Evolutionary conservation across 2,797 vertebrate species (phyloP), one percentile per base, ranked within the genome.

Genomic region (Rhadinocentrus ornatus): DNA sequence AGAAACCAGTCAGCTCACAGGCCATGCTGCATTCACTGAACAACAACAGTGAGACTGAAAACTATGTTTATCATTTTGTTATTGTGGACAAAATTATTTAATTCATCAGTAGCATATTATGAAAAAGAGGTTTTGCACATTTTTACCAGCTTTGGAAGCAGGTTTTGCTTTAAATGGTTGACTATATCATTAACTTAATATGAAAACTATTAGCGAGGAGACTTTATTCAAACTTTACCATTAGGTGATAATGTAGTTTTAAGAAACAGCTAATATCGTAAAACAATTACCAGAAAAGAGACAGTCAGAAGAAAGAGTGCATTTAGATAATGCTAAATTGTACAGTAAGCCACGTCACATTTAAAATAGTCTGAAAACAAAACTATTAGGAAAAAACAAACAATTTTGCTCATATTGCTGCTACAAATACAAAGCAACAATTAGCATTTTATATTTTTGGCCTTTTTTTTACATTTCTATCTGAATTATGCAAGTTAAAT

Each of bases 1-100:
- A 90, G 86, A 86, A 92, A 86, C 83, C 77, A 82, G 88, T 84
- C 82, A 62, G 80, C 90, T 89, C 84, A 71, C 87, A 80, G 85
- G 86, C 89, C 61, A 66, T 57, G 67, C 85, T 80, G 83, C 83
- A 87, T 84, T 87, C 80, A 84, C 66, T 48, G 6, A 31, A 39
- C 71, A 86, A 86, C 87, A 85, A 86, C 71, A 83, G 80, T 58
- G 39, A 83, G 67, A 74, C 55, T 54, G 59, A 81, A 85, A 78
- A 88, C 39, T 22, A 78, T 83, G 68, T 81, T 66, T 78, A 85
- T 86, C 79, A 77, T 85, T 87, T 88, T 81, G 54, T 75, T 80
- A 75, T 75, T 76, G 12, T 3, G 32, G 53, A 77, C 20, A 5
- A 48, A 77, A 63, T 73, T 61, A 80, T 83, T 70, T 31, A 81